A percentile compares a stretch with the other conserved stretches of the same genome.
These are phyloP conservation scores for Ichneumoninae sp. DNA, from an alignment of 2,888 invertebrate genomes.

Conservation along the genomic window DNA sequence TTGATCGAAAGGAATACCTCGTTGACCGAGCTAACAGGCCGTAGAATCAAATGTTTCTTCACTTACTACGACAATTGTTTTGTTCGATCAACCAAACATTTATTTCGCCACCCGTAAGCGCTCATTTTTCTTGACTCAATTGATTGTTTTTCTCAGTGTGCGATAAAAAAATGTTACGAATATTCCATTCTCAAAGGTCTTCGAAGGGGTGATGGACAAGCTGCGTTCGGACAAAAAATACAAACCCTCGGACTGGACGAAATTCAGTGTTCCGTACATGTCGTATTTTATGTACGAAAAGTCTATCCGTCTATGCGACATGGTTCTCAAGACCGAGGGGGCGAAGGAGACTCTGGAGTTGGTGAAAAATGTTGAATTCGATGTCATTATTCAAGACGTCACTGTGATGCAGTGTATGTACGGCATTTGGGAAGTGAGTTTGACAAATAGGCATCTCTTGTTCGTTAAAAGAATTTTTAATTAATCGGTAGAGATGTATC, in stretches of 20 bases:
- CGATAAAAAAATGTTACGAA: background rate
- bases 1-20: no score
- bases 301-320: conserved; percentile 14
- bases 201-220: background rate
- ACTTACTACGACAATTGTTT: no score
- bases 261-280: background rate
- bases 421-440: conserved; percentile 58
- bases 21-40: no score
- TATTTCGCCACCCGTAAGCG: no score
- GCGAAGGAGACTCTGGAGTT: conserved; percentile 39
- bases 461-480: background rate
- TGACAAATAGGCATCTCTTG: background rate
- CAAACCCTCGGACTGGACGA: conserved; percentile 13
- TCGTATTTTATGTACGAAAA: background rate
- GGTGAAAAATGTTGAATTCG: conserved; percentile 45
- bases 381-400: conserved; percentile 60
- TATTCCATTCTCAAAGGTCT: background rate
- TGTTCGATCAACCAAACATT: no score
- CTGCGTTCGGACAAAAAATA: background rate
- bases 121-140: no score
- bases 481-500: no score
- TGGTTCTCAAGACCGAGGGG: conserved; percentile 1
- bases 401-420: conserved; percentile 49
- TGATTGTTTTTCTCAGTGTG: no score
- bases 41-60: no score